Base-by-base conservation (phyloP, 2,113 vertebrate genomes). In the Erpornis zantholeuca region DNA sequence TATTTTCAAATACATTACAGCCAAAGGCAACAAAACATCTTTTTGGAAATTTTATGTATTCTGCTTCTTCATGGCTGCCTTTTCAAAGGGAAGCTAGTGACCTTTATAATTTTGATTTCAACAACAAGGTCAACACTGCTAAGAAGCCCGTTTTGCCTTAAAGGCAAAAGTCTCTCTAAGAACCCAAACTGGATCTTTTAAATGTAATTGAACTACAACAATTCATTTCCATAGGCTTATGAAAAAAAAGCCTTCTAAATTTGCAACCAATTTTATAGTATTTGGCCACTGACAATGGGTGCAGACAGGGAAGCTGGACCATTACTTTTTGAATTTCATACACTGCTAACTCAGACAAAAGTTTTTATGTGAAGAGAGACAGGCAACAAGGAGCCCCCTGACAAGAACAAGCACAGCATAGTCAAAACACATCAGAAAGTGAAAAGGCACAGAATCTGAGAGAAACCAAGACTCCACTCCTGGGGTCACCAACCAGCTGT, bases 41-140 rank as follows among this genome's bases (percentile, higher is more conserved):
- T 63, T 18, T 47, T 15, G 13, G 29, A 80, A 91, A 82, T 60
- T 27, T 35, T 53, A 33, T 7, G 23, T 71, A 71, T 56, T 76
- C 72, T 56, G 38, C 57, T 68, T 80, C 59, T 72, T 76, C 38
- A 45, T 4, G 57, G 59, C 27, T 89, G 89, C n/a, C 78, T 82
- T 87, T 94, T 85, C 45, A 95, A 83, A 86, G 40, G 35, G 81
- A 65, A 50, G 50, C 61, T 87, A 31, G 21, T 38, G 81, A 94
- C 91, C 93, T 89, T 93, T 87, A 23, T 10, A 63, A 92, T 82
- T 95, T 69, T 80, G 73, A n/a, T 96, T 95, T 92, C 84, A 90
- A 89, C 42, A 94, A 70, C 45, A 68, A 91, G 70, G 92, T 91
- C 89, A 91, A n/a, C 61, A 53, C 35, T 49, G 27, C 72, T 87